Evolutionary conservation across 1,140 invertebrate species (phyloP), one percentile per base, ranked within the genome.

Genomic region (Drosophila nigrodunni): DNA sequence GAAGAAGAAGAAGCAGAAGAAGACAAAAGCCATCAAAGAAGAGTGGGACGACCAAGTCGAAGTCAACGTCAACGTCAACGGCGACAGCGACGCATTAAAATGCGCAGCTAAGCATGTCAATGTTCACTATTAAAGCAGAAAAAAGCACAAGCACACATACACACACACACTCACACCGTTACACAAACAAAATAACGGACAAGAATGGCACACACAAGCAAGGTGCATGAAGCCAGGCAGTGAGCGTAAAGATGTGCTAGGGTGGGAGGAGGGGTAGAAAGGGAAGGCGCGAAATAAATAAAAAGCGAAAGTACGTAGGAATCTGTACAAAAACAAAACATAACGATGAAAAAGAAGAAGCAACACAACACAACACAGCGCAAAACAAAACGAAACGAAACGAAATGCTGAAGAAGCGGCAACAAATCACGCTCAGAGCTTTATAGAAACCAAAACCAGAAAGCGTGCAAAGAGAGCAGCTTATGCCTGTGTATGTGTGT

Each of bases 241-340:
- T 10, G 47, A 50, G 46, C 46, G 21, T n/a, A 13, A 13, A 25
- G 13, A 15, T 11, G 39, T 43, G 39, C 39, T 8, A 2, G 47
- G 34, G 5, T 46, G n/a, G 30, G 55, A 25, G 15, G 11, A 13
- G 1, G 34, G 21, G 6, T 13, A 10, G 7, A 5, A 8, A 50
- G 10, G 35, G 55, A 25, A 9, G 41, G 50, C 34, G 60, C 41
- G 59, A 75, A 61, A 69, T 49, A 49, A 77, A 80, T 68, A 66
- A 86, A 89, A 88, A 89, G 78, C 83, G 86, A 89, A 89, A 88
- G 83, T 89, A 90, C 67, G 66, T 73, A 72, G 77, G 86, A 90
- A 82, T 82, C 83, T 71, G 71, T 74, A 74, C 68, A 78, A 74
- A 57, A 52, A 60, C n/a, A 13, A 37, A 35, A 25, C 50, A 54